These are phyloP conservation scores for Hesperophylax magnus DNA, from an alignment of 1,140 invertebrate genomes.

Conservation along the genomic window DNA sequence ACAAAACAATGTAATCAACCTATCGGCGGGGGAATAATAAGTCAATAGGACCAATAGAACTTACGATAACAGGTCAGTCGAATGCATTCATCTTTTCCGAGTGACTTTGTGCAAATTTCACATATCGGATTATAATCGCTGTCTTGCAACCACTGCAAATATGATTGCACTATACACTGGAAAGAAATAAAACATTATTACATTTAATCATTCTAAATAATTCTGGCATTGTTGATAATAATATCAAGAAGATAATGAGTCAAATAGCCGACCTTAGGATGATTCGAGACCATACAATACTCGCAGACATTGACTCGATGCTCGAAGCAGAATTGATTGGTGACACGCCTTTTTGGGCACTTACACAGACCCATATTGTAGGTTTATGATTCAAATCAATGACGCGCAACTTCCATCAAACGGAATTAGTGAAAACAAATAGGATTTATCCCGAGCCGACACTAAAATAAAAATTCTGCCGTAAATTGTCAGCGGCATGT, in stretches of 20 bases:
- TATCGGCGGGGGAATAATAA: too few relatives aligned
- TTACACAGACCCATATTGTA: constrained; percentile 94
- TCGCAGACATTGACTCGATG: constrained; percentile 99
- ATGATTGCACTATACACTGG: constrained; percentile 98
- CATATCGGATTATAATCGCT: constrained; percentile 96
- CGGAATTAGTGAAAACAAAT: constrained; percentile 19
- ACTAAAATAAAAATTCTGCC: constrained; percentile 28
- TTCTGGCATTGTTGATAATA: background rate
- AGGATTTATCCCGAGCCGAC: constrained; percentile 3
- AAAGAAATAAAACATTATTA: constrained; percentile 59
- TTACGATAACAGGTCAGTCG: constrained; percentile 89
- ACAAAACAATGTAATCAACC: too few relatives aligned
- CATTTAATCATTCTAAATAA: constrained; percentile 46
- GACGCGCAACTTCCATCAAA: constrained; percentile 16
- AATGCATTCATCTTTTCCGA: constrained; percentile 89
- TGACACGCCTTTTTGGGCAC: constrained; percentile 96
- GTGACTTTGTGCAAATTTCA: constrained; percentile 84
- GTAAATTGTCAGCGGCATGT: constrained; percentile 49
- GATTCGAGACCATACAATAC: constrained; percentile 96
- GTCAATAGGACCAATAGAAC: constrained; percentile 54
- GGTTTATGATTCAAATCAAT: constrained; percentile 13
- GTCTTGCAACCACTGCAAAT: constrained; percentile 97
- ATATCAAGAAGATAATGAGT: background rate
- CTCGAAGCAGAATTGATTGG: constrained; percentile 98
- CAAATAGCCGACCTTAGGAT: constrained; percentile 82